These are phyloP conservation scores for Cercopithecus neglectus DNA, from an alignment of 2,797 vertebrate genomes.

Conservation along the genomic window DNA sequence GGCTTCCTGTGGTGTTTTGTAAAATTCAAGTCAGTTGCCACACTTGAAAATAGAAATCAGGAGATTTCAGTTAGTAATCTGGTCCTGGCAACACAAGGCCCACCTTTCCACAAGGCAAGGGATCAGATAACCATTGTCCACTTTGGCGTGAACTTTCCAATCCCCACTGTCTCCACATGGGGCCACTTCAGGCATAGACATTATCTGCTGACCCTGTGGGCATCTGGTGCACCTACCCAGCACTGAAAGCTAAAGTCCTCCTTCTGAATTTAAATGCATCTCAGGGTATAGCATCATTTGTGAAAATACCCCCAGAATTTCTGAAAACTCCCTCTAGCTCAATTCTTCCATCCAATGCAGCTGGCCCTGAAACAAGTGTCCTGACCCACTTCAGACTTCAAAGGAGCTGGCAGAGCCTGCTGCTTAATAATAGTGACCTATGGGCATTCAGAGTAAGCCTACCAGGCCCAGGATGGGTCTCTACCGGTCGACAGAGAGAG, in stretches of 20 bases:
- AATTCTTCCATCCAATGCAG: background rate
- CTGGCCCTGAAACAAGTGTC: background rate
- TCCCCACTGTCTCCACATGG: background rate
- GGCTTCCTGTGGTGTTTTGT: background rate
- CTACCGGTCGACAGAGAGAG: background rate
- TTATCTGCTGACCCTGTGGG: background rate
- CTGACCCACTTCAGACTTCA: slow-evolving; percentile 62
- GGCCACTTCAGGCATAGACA: background rate
- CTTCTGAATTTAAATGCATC: background rate
- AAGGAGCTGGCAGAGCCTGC: background rate
- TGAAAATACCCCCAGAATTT: background rate
- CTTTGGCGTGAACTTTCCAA: background rate
- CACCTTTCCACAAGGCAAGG: background rate
- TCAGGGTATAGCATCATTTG: background rate
- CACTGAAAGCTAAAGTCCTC: background rate
- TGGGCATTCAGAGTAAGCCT: background rate
- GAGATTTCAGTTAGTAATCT: background rate
- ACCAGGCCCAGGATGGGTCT: background rate
- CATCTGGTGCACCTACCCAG: background rate
- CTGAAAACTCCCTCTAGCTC: background rate
- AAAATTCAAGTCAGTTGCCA: background rate
- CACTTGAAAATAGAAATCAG: background rate
- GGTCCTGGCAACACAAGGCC: background rate
- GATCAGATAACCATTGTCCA: background rate
- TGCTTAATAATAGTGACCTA: background rate